Base-by-base conservation (phyloP, 2,113 vertebrate genomes). In the Struthidea cinerea region DNA sequence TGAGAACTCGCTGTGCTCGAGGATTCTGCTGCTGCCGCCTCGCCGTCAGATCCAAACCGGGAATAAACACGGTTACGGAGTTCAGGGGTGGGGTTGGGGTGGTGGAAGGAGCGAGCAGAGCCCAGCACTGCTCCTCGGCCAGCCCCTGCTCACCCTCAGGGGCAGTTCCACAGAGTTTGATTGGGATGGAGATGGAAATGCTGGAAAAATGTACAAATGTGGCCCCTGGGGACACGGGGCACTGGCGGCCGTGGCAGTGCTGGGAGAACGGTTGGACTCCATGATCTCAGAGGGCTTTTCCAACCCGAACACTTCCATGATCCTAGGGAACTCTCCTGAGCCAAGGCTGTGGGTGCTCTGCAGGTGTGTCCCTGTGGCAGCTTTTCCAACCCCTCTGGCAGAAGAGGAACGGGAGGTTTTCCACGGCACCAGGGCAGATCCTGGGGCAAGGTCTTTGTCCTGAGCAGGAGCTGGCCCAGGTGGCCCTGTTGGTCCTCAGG, bases 1-100 rank as follows among this genome's bases (percentile, higher is more conserved):
- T 74, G 94, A 97, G 98, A 98, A 98, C 96, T 98, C 97, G 97
- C 98, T 95, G 98, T 73, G 96, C 97, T 98, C 74, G 93, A 98
- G 97, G 96, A 97, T 97, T 90, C 98, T 76, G 81, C 64, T 76
- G 44, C 47, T 57, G 93, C 96, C 70, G 84, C 97, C 89, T 96
- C 80, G 76, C 74, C 3, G 14, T 12, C 11, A 44, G 75, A 87
- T 89, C 95, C 85, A 33, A 46, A 42, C n/a, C 2, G 83, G 94
- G 71, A 60, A n/a, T 6, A 19, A 57, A 44, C 5, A 33, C 75
- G 2, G 4, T 3, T 24, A 8, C 0, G 59, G 24, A 1, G 3
- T 4, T 20, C 13, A 33, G 15, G 12, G 10, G 4, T 0, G 28
- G 42, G 16, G 3, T 4, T 28, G 64, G 56, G 93, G 23, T 1